A percentile compares a stretch with the other conserved stretches of the same genome.
phyloP scores from a whole-genome alignment of 1,140 invertebrate species.

The Popillia japonica region DNA sequence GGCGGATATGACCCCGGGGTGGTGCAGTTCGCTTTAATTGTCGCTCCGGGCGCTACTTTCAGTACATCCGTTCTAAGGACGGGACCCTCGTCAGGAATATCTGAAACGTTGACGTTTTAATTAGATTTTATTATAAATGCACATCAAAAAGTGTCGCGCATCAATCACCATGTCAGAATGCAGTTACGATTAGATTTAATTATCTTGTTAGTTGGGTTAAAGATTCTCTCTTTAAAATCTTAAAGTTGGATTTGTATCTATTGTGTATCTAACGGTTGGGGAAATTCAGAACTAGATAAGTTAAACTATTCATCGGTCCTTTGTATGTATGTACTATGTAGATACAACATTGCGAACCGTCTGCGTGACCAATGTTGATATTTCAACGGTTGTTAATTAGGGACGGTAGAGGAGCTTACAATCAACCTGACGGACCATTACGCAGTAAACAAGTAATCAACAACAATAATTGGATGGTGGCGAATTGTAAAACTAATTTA shows the following conservation, averaged over 20 bases:
- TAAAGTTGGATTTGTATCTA: too few relatives aligned
- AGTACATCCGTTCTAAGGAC: constrained; percentile 54
- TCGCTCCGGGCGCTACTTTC: constrained; percentile 55
- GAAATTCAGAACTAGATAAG: too few relatives aligned
- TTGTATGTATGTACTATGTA: too few relatives aligned
- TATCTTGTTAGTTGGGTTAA: too few relatives aligned
- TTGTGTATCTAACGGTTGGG: too few relatives aligned
- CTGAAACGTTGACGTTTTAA: constrained; percentile 47
- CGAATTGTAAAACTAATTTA: constrained; percentile 44
- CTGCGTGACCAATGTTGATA: background rate
- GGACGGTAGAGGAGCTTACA: constrained; percentile 5
- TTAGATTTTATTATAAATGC: constrained; percentile 27
- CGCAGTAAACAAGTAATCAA: constrained; percentile 44
- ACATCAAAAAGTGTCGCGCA: constrained; percentile 1
- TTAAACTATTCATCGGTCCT: too few relatives aligned
- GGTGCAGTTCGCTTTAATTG: constrained; percentile 59
- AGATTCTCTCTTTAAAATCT: too few relatives aligned
- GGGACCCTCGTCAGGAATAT: constrained; percentile 55
- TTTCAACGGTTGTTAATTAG: constrained; percentile 22
- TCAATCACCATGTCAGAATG: background rate
- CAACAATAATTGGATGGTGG: constrained; percentile 41
- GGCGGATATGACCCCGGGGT: constrained; percentile 59
- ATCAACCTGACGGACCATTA: constrained; percentile 37
- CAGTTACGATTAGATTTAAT: too few relatives aligned
- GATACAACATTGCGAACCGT: background rate